These are phyloP conservation scores for Carettochelys insculpta DNA, from an alignment of 2,113 vertebrate species.

Conservation along the genomic window DNA sequence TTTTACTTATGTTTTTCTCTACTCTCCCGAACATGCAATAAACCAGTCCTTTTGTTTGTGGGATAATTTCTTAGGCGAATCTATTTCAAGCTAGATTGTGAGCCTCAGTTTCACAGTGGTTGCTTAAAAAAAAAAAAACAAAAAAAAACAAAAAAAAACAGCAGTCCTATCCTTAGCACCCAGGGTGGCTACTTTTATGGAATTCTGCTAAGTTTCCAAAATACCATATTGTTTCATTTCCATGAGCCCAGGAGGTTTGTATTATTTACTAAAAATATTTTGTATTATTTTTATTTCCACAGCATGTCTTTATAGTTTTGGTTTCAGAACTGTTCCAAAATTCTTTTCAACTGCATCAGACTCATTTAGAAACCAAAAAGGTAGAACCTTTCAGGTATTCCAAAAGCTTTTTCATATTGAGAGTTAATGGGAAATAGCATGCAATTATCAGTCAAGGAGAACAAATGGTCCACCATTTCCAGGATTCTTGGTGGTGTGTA, in stretches of 20 bases:
- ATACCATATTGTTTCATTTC: constrained; percentile 10
- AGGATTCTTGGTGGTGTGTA: neutral
- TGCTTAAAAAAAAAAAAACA: constrained; percentile 78
- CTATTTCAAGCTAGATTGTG: constrained; percentile 27
- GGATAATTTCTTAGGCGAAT: constrained; percentile 59
- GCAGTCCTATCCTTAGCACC: constrained; percentile 35
- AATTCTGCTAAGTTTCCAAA: constrained; percentile 15
- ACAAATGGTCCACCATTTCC: fast-evolving
- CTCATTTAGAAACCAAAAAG: neutral
- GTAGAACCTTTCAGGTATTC: fast-evolving
- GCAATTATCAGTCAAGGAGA: fast-evolving
- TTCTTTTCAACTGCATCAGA: neutral
- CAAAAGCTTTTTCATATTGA: fast-evolving
- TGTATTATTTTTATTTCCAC: neutral
- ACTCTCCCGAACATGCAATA: no score
- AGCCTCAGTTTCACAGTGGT: constrained; percentile 38
- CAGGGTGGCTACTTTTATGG: neutral
- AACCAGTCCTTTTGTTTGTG: constrained; percentile 20
- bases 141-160: no score
- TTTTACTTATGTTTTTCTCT: neutral
- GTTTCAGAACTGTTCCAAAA: neutral
- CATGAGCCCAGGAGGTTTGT: neutral
- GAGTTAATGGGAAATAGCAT: neutral
- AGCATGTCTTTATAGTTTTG: neutral
- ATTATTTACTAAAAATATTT: fast-evolving